Conservation (phyloP, 2,888 invertebrate species). For the Emmelina monodactyla region DNA sequence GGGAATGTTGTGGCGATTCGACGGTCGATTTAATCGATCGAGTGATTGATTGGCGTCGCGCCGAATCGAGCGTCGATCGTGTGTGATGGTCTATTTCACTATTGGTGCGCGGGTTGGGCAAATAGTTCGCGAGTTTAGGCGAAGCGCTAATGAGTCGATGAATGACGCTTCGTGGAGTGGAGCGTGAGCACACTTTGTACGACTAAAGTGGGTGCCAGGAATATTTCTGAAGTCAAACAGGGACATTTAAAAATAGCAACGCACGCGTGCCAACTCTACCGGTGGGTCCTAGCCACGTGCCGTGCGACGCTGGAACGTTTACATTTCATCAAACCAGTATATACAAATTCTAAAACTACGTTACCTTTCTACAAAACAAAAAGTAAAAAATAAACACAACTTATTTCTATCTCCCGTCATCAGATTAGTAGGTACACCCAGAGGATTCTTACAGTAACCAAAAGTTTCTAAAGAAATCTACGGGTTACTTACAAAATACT, state of each 20-base stretch:
- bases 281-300: conserved; percentile 40
- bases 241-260: conserved; percentile 54
- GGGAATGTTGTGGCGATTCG: conserved; percentile 34
- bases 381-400: too few relatives aligned
- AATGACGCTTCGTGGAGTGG: conserved; percentile 49
- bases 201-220: conserved; percentile 54
- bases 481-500: too few relatives aligned
- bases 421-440: too few relatives aligned
- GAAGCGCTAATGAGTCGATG: conserved; percentile 59
- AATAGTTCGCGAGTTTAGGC: conserved; percentile 49
- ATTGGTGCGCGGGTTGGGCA: conserved; percentile 42
- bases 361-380: too few relatives aligned
- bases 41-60: conserved; percentile 54
- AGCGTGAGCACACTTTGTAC: conserved; percentile 43
- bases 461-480: too few relatives aligned
- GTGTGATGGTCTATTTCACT: conserved; percentile 39
- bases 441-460: too few relatives aligned
- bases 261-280: conserved; percentile 52
- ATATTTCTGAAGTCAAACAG: conserved; percentile 41
- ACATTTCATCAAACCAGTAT: conserved; percentile 17
- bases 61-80: conserved; percentile 34
- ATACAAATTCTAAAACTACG: conserved; percentile 1
- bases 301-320: conserved; percentile 28
- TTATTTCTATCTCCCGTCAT: too few relatives aligned
- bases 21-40: conserved; percentile 52